phyloP scores from a whole-genome alignment of 2,888 invertebrate genomes.

The Parapristionchus giblindavisi region DNA sequence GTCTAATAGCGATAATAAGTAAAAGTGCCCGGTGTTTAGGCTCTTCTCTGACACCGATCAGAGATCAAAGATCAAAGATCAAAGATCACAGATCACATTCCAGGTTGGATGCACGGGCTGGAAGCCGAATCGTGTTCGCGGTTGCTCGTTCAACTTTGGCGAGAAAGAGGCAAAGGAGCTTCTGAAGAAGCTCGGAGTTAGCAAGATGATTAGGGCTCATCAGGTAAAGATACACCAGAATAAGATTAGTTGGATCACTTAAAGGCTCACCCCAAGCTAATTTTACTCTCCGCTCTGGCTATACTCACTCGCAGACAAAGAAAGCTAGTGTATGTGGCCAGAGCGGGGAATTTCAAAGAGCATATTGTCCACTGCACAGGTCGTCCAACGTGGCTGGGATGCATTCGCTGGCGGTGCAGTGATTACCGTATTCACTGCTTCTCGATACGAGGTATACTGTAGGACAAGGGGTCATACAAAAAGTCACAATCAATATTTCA shows the following conservation, averaged over 20 bases:
- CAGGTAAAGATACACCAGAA: no score
- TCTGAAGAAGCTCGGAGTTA: constrained; percentile 14
- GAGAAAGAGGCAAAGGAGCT: constrained; percentile 7
- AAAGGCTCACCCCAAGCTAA: background rate
- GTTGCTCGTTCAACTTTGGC: constrained; percentile 28
- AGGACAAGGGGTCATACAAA: background rate
- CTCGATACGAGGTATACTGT: constrained; percentile 10
- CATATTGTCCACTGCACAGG: background rate
- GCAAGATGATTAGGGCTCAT: constrained; percentile 23
- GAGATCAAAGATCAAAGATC: background rate
- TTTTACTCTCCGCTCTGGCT: background rate
- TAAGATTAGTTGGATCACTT: no score
- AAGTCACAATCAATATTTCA: background rate
- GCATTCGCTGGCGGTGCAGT: constrained; percentile 18
- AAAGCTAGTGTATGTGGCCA: no score
- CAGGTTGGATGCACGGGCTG: background rate
- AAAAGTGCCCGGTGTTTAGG: no score
- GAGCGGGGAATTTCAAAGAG: background rate
- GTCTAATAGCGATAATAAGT: no score
- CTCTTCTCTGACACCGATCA: no score
- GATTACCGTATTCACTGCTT: constrained; percentile 23
- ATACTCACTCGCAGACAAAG: background rate
- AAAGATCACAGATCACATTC: no score
- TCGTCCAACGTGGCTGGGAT: constrained; percentile 18
- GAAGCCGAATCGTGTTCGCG: constrained; percentile 4